phyloP scores from a whole-genome alignment of 1,140 invertebrate species.

The Frieseomelitta varia region DNA sequence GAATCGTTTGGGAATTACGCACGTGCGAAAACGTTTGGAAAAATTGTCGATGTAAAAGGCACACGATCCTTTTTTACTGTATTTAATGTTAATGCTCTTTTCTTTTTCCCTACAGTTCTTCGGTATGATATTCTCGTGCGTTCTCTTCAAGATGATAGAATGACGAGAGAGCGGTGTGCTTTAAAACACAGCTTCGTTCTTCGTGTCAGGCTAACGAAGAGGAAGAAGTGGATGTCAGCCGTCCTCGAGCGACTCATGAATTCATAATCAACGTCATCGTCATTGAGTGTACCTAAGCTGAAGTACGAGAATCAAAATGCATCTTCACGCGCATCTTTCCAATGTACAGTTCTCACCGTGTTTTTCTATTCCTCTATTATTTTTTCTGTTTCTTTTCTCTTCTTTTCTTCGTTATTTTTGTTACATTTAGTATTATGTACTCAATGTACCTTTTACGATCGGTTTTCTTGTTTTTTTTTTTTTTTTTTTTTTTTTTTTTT shows the following conservation, averaged over 20 bases:
- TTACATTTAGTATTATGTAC: slow-evolving; percentile 37
- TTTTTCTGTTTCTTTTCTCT: background rate
- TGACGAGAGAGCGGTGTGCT: slow-evolving; percentile 61
- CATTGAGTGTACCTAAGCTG: slow-evolving; percentile 40
- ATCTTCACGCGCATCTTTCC: slow-evolving; percentile 52
- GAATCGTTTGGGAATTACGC: background rate
- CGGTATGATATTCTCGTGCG: slow-evolving; percentile 88
- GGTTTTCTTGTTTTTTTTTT: too few species aligned
- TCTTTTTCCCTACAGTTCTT: slow-evolving; percentile 82
- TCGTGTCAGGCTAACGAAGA: slow-evolving; percentile 12
- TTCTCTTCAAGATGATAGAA: slow-evolving; percentile 89
- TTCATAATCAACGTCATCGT: slow-evolving; percentile 59
- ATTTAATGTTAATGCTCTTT: slow-evolving; percentile 8
- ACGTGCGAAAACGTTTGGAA: background rate
- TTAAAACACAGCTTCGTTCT: slow-evolving; percentile 36
- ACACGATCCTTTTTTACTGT: too few species aligned
- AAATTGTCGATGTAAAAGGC: background rate
- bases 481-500: too few species aligned
- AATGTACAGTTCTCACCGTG: slow-evolving; percentile 54
- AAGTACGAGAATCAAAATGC: slow-evolving; percentile 60
- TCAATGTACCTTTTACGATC: slow-evolving; percentile 17
- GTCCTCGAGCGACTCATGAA: slow-evolving; percentile 45
- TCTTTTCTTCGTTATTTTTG: background rate
- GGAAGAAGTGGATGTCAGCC: slow-evolving; percentile 26
- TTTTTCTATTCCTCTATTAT: background rate